Evolutionary conservation across 1,140 invertebrate species (phyloP).

Genomic region (Rhopalosiphum padi): DNA sequence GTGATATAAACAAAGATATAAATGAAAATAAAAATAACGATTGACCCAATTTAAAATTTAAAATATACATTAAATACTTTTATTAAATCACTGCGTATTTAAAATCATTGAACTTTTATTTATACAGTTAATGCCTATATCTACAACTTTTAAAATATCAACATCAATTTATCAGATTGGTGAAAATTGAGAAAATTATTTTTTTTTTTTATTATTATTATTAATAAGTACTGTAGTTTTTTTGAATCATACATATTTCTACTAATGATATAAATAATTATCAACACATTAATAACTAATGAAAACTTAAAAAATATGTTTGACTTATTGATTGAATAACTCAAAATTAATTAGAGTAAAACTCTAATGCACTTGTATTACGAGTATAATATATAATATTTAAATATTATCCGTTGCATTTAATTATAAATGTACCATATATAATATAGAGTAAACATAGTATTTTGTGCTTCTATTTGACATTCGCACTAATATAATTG

Average conservation of each 20-base stretch:
- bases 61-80: background rate
- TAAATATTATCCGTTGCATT: background rate
- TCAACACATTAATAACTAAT: background rate
- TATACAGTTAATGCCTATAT: background rate
- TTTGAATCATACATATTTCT: background rate
- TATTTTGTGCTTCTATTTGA: background rate
- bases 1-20: background rate
- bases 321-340: too few relatives aligned
- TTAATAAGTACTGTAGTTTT: background rate
- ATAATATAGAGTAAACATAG: background rate
- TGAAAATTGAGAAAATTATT: background rate
- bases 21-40: background rate
- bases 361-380: too few relatives aligned
- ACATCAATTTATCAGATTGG: background rate
- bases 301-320: background rate
- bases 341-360: too few relatives aligned
- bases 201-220: background rate
- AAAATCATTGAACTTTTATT: background rate
- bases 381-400: background rate
- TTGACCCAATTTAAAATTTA: background rate
- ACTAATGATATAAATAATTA: background rate
- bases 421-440: background rate
- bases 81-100: background rate
- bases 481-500: background rate
- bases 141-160: background rate